Evolutionary conservation across 1,140 invertebrate genomes (phyloP), one percentile per base, ranked within the genome.

Genomic region (Aphelenchoides avenae): DNA sequence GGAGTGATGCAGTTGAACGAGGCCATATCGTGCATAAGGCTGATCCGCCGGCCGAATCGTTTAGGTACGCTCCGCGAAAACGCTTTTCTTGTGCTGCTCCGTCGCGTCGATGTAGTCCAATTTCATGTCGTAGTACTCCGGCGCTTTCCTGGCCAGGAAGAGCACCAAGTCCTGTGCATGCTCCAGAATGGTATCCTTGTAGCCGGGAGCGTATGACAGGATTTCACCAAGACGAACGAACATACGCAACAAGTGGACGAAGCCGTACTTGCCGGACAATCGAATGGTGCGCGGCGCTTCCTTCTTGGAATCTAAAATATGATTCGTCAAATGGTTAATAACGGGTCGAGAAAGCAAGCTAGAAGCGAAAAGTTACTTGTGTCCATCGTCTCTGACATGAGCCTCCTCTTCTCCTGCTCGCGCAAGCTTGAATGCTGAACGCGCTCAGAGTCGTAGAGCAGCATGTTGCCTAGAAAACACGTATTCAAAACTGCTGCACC

Each of bases 391-490:
- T 48, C n/a, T n/a, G n/a, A n/a, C n/a, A n/a, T n/a, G n/a, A n/a
- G n/a, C n/a, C n/a, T n/a, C n/a, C n/a, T n/a, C n/a, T n/a, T n/a
- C n/a, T 18, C 11, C 11, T 26, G n/a, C 5, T n/a, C 57, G 27
- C 42, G 33, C 61, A 60, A 40, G 31, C 63, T 59, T 7, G 34
- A 37, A 44, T 34, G 63, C 5, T 47, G 24, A 11, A 59, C 55
- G n/a, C 58, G 55, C 27, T 60, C 57, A 27, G 63, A 60, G 34
- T 60, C 63, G 27, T 63, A 63, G 22, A 60, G 34, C 22, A 60
- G 44, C 24, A 63, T 44, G 20, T 54, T 34, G 1, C 57, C 57
- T n/a, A n/a, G n/a, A n/a, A n/a, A n/a, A n/a, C n/a, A n/a, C n/a
- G n/a, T n/a, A n/a, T n/a, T n/a, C n/a, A n/a, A n/a, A n/a, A n/a